These are phyloP conservation scores for Bucco capensis DNA, from an alignment of 2,113 vertebrate species.

Conservation along the genomic window DNA sequence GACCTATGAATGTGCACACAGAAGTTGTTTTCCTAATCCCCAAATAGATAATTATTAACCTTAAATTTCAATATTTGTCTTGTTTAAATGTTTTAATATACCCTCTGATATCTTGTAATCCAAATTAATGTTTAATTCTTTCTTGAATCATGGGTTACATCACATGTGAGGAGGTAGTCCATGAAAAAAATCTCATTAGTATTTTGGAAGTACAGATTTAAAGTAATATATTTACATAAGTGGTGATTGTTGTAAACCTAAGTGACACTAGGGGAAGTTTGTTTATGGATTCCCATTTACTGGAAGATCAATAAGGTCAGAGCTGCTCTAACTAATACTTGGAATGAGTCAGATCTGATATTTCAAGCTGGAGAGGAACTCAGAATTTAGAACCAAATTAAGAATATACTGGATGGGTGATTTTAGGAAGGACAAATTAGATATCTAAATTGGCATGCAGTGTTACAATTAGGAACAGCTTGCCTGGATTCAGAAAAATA, in stretches of 20 bases:
- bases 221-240: neutral
- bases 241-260: neutral
- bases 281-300: neutral
- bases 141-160: neutral
- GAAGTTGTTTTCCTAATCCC: neutral
- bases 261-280: neutral
- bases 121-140: neutral
- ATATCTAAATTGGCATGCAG: slow-evolving; percentile 4
- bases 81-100: neutral
- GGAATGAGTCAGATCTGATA: slow-evolving; percentile 33
- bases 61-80: neutral
- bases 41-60: neutral
- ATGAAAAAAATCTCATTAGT: neutral
- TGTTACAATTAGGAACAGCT: slow-evolving; percentile 36
- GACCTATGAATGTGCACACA: neutral
- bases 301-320: slow-evolving; percentile 11
- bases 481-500: slow-evolving; percentile 26
- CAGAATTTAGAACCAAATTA: slow-evolving; percentile 16
- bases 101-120: neutral
- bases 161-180: neutral
- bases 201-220: neutral
- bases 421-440: neutral
- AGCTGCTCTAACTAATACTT: neutral
- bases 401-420: slow-evolving; percentile 14
- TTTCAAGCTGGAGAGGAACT: neutral